Evolutionary conservation across 2,113 vertebrate species (phyloP).

Genomic region (Ictalurus furcatus): DNA sequence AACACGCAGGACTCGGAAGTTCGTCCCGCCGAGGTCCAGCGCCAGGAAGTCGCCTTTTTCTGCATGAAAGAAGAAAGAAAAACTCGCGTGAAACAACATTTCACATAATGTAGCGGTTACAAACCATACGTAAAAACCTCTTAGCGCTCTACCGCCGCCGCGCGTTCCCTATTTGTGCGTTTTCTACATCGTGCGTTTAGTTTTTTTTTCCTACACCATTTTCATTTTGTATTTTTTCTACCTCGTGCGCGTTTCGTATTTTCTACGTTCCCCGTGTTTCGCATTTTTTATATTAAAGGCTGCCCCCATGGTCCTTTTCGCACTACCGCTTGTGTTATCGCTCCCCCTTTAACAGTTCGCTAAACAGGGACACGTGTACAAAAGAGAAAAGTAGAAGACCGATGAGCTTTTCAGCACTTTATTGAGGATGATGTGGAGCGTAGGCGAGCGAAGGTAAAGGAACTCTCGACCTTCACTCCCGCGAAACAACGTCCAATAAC

Average conservation of each 20-base stretch:
- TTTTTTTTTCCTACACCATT: too few species aligned
- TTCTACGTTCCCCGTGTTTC: too few species aligned
- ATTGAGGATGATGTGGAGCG: neutral
- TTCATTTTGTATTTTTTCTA: neutral
- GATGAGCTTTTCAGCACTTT: neutral
- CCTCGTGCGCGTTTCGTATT: too few species aligned
- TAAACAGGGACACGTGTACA: too few species aligned
- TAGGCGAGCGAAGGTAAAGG: neutral
- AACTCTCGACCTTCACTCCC: neutral
- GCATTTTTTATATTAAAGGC: neutral
- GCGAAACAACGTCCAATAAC: neutral
- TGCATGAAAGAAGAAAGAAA: constrained; percentile 50
- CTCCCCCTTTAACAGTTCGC: too few species aligned
- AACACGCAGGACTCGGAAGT: constrained; percentile 89
- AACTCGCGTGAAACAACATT: neutral
- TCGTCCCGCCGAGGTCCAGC: constrained; percentile 89
- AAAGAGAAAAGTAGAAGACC: neutral
- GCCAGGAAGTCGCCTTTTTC: constrained; percentile 93
- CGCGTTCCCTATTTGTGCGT: too few species aligned
- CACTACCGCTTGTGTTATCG: neutral
- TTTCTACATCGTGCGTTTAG: too few species aligned
- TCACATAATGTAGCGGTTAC: neutral
- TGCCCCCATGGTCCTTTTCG: neutral
- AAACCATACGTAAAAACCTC: neutral
- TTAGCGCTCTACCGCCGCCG: neutral